phyloP scores from a whole-genome alignment of 1,140 invertebrate species.

The Lasaia peninsularis region DNA sequence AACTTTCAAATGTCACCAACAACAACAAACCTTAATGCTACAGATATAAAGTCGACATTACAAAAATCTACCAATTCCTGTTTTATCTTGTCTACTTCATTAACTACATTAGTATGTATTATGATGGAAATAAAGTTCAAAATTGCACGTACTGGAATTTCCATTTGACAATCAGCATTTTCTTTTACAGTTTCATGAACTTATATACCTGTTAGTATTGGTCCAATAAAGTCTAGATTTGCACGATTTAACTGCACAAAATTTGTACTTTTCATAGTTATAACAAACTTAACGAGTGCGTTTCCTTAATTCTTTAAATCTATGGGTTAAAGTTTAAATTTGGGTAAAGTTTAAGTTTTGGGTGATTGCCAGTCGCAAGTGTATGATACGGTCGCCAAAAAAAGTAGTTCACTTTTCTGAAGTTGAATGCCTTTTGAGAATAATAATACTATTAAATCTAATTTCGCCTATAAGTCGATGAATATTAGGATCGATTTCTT shows the following conservation, averaged over 20 bases:
- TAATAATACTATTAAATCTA: too few relatives aligned
- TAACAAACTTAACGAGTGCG: neutral
- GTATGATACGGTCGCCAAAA: neutral
- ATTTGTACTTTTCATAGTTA: neutral
- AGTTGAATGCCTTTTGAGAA: too few relatives aligned
- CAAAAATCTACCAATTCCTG: neutral
- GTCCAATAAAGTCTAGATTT: slow-evolving; percentile 2
- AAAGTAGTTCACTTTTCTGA: too few relatives aligned
- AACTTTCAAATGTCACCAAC: neutral
- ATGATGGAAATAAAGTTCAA: neutral
- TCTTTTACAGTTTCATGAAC: slow-evolving; percentile 7
- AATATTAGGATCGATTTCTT: too few relatives aligned
- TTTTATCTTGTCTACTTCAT: slow-evolving; percentile 6
- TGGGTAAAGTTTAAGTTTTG: slow-evolving; percentile 4
- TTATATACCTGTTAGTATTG: slow-evolving; percentile 4
- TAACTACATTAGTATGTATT: slow-evolving; percentile 8
- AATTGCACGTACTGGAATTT: neutral
- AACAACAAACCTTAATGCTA: neutral
- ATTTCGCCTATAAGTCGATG: too few relatives aligned
- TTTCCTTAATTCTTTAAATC: neutral
- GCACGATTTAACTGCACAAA: neutral
- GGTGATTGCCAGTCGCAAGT: neutral
- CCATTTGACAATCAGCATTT: slow-evolving; percentile 7
- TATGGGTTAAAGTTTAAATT: slow-evolving; percentile 4
- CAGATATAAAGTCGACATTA: neutral